These are phyloP conservation scores for Odontothrips loti DNA, from an alignment of 2,888 invertebrate genomes.

Conservation along the genomic window DNA sequence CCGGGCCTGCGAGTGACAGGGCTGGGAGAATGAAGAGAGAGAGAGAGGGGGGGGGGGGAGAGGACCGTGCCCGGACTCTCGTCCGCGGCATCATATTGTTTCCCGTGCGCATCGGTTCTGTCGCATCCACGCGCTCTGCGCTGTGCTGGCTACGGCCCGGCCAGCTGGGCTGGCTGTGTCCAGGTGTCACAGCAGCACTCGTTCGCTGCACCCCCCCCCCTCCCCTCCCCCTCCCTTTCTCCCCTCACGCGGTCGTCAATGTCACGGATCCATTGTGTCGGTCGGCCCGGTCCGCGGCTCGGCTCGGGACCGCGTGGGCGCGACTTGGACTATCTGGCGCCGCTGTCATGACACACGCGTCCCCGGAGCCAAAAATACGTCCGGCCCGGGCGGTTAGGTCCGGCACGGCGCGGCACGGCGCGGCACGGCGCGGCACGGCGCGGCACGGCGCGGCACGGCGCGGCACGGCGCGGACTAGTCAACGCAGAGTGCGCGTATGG, in stretches of 20 bases:
- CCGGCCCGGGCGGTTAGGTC: too few relatives aligned
- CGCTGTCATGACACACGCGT: background rate
- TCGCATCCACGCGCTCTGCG: background rate
- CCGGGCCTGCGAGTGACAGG: background rate
- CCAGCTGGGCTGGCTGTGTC: background rate
- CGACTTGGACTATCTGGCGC: background rate
- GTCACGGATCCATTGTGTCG: slow-evolving; percentile 24
- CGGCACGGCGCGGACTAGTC: background rate
- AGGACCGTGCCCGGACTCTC: background rate
- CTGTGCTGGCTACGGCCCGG: background rate
- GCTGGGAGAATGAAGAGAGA: background rate
- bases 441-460: background rate
- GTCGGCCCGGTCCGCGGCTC: background rate
- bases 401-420: background rate
- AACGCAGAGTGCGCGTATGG: too few relatives aligned
- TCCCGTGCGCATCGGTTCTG: background rate
- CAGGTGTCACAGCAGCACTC: background rate
- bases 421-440: background rate
- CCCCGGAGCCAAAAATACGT: too few relatives aligned
- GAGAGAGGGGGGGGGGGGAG: background rate
- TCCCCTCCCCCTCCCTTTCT: background rate
- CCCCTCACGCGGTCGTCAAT: slow-evolving; percentile 2
- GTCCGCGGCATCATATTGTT: slow-evolving; percentile 11
- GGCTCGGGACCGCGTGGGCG: background rate
- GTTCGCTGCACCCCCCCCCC: background rate